These are phyloP conservation scores for Gracilinanus agilis DNA, from an alignment of 2,113 vertebrate species.

Conservation along the genomic window DNA sequence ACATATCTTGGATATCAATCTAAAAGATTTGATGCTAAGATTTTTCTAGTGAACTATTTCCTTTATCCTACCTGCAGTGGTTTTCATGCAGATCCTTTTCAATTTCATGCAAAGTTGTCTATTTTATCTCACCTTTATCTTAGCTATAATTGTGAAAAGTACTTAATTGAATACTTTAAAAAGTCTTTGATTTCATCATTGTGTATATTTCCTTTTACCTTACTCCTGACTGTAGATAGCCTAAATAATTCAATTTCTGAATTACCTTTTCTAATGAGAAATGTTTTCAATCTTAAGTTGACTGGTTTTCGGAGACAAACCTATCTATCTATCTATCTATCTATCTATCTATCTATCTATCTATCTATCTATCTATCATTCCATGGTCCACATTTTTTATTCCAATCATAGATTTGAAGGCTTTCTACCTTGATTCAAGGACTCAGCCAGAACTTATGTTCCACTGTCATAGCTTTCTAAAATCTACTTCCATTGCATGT, in stretches of 20 bases:
- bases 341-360: too few relatives aligned
- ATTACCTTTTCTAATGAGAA: background rate
- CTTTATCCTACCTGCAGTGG: too few relatives aligned
- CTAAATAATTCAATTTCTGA: background rate
- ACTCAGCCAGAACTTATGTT: background rate
- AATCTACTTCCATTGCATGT: background rate
- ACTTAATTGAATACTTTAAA: background rate
- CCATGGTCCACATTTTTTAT: background rate
- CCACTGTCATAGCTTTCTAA: background rate
- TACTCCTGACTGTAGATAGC: background rate
- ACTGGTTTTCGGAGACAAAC: background rate
- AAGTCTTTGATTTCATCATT: background rate
- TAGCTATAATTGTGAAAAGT: background rate
- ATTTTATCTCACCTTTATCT: too few relatives aligned
- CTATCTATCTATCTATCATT: background rate
- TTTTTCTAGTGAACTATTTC: too few relatives aligned
- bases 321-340: background rate
- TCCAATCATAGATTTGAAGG: background rate
- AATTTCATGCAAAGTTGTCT: too few relatives aligned
- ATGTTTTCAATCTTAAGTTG: background rate
- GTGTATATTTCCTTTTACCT: background rate
- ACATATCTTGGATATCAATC: too few relatives aligned
- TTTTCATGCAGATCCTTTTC: too few relatives aligned
- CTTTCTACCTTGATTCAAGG: background rate
- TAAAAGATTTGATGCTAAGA: too few relatives aligned